Percentiles rank a stretch among this genome's conserved stretches.
Evolutionary conservation across 2,113 vertebrate genomes (phyloP).

Genomic region (Calyptommatus sinebrachiatus): DNA sequence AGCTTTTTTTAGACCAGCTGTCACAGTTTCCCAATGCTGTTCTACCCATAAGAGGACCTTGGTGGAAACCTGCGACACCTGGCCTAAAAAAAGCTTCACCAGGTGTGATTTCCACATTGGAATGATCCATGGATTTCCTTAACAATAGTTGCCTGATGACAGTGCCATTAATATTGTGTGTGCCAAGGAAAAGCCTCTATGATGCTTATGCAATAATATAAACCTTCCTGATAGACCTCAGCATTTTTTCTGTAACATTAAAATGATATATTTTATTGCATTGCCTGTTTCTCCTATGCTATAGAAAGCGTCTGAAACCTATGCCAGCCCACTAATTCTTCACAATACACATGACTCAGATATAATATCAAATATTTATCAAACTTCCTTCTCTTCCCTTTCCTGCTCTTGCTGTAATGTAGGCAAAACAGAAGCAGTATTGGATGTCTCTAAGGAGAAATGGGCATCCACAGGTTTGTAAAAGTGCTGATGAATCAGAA

Average conservation of each 20-base stretch:
- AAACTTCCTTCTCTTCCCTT: not conserved
- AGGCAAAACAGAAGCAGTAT: not conserved
- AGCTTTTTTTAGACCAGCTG: too few species aligned
- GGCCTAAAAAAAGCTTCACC: too few species aligned
- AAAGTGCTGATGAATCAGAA: slow-evolving; percentile 23
- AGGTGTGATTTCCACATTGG: too few species aligned
- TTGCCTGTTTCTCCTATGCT: not conserved
- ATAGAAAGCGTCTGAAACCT: not conserved
- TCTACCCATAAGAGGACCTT: too few species aligned
- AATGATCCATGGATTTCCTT: too few species aligned
- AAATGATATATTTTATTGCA: not conserved
- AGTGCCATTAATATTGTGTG: too few species aligned
- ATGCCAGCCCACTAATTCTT: not conserved
- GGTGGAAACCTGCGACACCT: too few species aligned
- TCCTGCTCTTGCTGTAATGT: not conserved
- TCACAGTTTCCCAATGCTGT: too few species aligned
- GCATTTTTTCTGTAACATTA: too few species aligned
- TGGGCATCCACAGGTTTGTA: not conserved
- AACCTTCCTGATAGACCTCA: not conserved
- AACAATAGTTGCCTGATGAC: too few species aligned
- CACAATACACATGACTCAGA: not conserved
- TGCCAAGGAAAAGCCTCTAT: too few species aligned
- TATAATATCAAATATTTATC: slow-evolving; percentile 3
- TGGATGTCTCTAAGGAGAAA: not conserved
- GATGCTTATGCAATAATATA: too few species aligned